Evolutionary conservation across 2,888 invertebrate genomes (phyloP).

Genomic region (Drosophila barbarae): DNA sequence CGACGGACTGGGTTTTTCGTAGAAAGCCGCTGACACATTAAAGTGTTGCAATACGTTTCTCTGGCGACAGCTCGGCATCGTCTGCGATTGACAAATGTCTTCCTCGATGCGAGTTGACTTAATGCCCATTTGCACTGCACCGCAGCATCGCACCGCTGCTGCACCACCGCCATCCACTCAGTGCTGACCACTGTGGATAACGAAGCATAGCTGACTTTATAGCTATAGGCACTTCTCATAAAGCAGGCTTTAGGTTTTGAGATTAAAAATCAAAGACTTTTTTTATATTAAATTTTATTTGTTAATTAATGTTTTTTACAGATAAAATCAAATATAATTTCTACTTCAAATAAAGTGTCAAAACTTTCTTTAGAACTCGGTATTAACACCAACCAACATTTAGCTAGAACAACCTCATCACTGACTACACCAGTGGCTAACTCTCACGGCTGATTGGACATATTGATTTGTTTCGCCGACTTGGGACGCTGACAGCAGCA

Average conservation of each 20-base stretch:
- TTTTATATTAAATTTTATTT: background rate
- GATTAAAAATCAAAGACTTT: too few species aligned
- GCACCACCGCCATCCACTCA: slow-evolving; percentile 22
- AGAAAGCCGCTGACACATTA: slow-evolving; percentile 74
- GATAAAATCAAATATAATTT: background rate
- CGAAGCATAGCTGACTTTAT: background rate
- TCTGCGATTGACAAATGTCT: slow-evolving; percentile 70
- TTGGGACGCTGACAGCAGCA: slow-evolving; percentile 47
- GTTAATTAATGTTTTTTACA: background rate
- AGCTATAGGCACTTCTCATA: background rate
- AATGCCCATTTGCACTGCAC: slow-evolving; percentile 58
- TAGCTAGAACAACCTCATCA: background rate
- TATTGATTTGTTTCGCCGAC: slow-evolving; percentile 67
- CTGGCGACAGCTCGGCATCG: slow-evolving; percentile 43
- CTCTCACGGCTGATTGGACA: slow-evolving; percentile 56
- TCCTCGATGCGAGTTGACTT: slow-evolving; percentile 70
- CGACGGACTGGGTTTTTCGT: slow-evolving; percentile 57
- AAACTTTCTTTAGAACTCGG: too few species aligned
- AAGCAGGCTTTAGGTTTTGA: background rate
- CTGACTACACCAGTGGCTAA: slow-evolving; percentile 23
- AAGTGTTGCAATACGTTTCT: slow-evolving; percentile 57
- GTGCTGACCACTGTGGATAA: background rate
- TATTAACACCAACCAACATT: background rate
- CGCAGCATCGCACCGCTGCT: slow-evolving; percentile 24
- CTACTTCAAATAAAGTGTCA: background rate